phyloP scores from a whole-genome alignment of 2,113 vertebrate species.

The Pseudonaja textilis region DNA sequence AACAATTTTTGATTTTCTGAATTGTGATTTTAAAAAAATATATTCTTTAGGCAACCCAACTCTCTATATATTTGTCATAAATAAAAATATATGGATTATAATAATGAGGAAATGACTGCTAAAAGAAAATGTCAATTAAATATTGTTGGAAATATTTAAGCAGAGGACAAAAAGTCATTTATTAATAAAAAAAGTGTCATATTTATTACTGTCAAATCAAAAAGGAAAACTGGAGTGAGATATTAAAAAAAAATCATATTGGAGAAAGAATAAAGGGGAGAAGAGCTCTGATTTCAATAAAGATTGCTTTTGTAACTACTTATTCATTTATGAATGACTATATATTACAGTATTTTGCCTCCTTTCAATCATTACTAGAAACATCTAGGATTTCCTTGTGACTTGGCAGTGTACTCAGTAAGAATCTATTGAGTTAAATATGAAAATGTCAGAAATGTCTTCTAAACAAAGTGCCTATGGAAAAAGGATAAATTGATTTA shows the following conservation, averaged over 20 bases:
- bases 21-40: neutral
- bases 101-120: constrained; percentile 51
- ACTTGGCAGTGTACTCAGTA: neutral
- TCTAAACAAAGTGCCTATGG: neutral
- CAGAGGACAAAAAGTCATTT: constrained; percentile 23
- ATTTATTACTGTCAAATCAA: constrained; percentile 3
- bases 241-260: neutral
- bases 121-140: constrained; percentile 37
- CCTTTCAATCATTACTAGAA: neutral
- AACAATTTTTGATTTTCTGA: neutral
- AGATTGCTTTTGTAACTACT: neutral
- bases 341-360: neutral
- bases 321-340: neutral
- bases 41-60: neutral
- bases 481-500: neutral
- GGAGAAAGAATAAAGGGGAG: neutral
- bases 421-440: neutral
- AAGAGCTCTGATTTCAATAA: neutral
- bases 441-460: neutral
- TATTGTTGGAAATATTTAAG: constrained; percentile 43
- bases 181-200: constrained; percentile 15
- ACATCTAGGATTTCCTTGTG: neutral
- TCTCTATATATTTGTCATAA: constrained; percentile 11
- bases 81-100: constrained; percentile 32
- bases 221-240: constrained; percentile 14